A percentile compares a stretch with the other conserved stretches of the same genome.
These are phyloP conservation scores for Limnephilus auricula DNA, from an alignment of 2,888 invertebrate genomes.

Conservation along the genomic window DNA sequence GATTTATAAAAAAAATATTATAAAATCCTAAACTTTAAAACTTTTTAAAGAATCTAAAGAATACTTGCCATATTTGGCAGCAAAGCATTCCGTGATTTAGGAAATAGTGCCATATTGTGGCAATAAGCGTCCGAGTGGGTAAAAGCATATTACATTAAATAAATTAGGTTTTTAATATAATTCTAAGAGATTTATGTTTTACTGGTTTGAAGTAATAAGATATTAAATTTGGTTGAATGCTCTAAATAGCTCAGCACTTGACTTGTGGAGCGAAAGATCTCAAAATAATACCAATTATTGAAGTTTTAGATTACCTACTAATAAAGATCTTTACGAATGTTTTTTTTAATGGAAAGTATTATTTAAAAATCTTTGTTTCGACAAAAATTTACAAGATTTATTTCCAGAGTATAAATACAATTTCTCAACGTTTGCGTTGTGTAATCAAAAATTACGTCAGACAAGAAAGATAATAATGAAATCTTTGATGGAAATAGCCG, in stretches of 20 bases:
- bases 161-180: too few relatives aligned
- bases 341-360: neutral
- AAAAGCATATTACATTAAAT: too few relatives aligned
- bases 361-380: neutral
- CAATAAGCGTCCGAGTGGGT: too few relatives aligned
- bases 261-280: neutral
- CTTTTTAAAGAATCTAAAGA: too few relatives aligned
- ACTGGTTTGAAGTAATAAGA: too few relatives aligned
- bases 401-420: neutral
- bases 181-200: too few relatives aligned
- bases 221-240: neutral
- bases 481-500: neutral
- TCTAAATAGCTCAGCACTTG: neutral
- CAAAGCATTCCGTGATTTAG: too few relatives aligned
- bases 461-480: neutral
- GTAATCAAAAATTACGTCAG: neutral
- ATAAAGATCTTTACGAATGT: neutral
- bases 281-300: neutral
- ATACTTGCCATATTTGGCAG: too few relatives aligned
- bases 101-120: too few relatives aligned
- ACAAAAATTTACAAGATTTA: neutral
- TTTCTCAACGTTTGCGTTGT: neutral
- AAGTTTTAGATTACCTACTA: neutral
- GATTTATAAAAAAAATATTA: too few relatives aligned
- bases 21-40: too few relatives aligned